phyloP scores from a whole-genome alignment of 2,888 invertebrate genomes.

The Adelphocoris suturalis region DNA sequence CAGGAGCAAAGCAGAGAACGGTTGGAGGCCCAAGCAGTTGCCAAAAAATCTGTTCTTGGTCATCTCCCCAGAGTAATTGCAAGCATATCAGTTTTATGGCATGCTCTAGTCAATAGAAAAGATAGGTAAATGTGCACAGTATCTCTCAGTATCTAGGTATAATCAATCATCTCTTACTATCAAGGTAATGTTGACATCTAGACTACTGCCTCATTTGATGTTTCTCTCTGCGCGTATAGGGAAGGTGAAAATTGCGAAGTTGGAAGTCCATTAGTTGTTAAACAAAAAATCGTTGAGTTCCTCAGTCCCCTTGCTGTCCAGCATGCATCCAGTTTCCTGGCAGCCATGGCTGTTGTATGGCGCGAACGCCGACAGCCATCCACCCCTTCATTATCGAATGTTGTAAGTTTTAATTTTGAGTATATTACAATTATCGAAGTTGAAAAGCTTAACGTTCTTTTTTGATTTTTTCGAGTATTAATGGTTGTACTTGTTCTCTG shows the following conservation, averaged over 20 bases:
- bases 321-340: slow-evolving; percentile 89
- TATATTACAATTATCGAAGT: no score
- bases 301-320: slow-evolving; percentile 91
- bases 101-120: slow-evolving; percentile 82
- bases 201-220: no score
- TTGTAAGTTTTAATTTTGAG: slow-evolving; percentile 24
- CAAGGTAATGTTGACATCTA: no score
- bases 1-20: slow-evolving; percentile 79
- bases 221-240: slow-evolving; percentile 76
- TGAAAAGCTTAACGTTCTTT: no score
- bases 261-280: slow-evolving; percentile 84
- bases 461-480: no score
- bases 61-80: slow-evolving; percentile 90
- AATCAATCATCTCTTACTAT: no score
- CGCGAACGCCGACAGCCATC: slow-evolving; percentile 84
- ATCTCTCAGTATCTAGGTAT: not conserved
- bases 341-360: slow-evolving; percentile 92
- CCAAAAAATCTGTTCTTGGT: slow-evolving; percentile 87
- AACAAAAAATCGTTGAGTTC: slow-evolving; percentile 89
- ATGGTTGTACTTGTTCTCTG: not conserved
- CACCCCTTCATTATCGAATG: slow-evolving; percentile 76
- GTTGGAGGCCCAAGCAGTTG: slow-evolving; percentile 81
- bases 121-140: slow-evolving; percentile 79
- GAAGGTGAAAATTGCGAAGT: slow-evolving; percentile 81
- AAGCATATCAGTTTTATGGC: slow-evolving; percentile 89